A percentile compares a stretch with the other conserved stretches of the same genome.
These are phyloP conservation scores for Lypha dubia DNA, from an alignment of 2,888 invertebrate species.

Conservation along the genomic window DNA sequence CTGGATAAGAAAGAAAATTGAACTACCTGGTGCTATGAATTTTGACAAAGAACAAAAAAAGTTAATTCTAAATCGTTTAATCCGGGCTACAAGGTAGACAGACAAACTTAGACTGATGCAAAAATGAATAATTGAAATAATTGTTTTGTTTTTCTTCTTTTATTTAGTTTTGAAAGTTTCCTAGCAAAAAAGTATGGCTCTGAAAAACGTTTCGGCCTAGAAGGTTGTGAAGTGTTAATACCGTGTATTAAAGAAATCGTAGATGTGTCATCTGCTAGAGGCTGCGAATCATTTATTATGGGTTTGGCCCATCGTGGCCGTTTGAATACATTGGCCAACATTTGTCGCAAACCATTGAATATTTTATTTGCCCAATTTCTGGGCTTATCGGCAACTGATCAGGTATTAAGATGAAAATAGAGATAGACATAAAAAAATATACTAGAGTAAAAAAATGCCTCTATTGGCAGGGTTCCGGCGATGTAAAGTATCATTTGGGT, in stretches of 20 bases:
- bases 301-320: constrained; percentile 95
- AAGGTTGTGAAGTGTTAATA: constrained; percentile 99
- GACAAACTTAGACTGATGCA: neutral
- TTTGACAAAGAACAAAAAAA: constrained; percentile 95
- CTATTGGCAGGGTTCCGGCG: constrained; percentile 89
- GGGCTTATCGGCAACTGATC: constrained; percentile 90
- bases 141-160: neutral
- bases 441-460: no score
- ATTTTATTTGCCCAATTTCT: constrained; percentile 97
- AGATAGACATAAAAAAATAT: neutral
- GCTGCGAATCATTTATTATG: constrained; percentile 98
- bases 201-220: constrained; percentile 99
- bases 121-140: neutral
- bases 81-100: constrained; percentile 94
- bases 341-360: constrained; percentile 94
- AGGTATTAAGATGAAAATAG: constrained; percentile 25
- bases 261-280: constrained; percentile 96
- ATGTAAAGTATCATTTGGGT: constrained; percentile 96
- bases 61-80: constrained; percentile 95
- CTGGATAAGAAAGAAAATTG: constrained; percentile 98
- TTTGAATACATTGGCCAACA: constrained; percentile 93
- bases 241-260: constrained; percentile 99
- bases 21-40: constrained; percentile 94
- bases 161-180: constrained; percentile 95
- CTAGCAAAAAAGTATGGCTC: constrained; percentile 99